Evolutionary conservation across 2,797 vertebrate genomes (phyloP), one percentile per base, ranked within the genome.

Genomic region (Coluber constrictor): DNA sequence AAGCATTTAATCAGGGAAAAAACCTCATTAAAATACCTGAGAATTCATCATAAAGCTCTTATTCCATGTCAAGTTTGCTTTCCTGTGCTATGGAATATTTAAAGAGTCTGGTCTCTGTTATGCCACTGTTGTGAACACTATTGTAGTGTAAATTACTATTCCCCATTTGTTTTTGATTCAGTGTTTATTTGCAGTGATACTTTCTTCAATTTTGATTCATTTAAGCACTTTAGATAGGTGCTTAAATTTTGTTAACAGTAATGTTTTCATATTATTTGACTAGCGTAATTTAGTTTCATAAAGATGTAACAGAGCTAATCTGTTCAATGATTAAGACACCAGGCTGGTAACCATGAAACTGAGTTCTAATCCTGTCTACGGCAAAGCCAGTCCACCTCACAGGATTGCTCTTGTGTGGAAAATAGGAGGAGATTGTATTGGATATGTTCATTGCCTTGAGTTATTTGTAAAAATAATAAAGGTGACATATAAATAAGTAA

Each of bases 91-190:
- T 97, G 95, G 96, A 97, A 96, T 97, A 96, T 96, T 97, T 97
- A 97, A 97, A 96, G 95, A 96, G 94, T 93, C 93, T 93, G 96
- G 95, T 96, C 95, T 97, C 92, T 93, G 92, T 97, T 97, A 94
- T 97, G 96, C 94, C 94, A 95, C 94, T 96, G 95, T 96, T 96
- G 95, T 95, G 93, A 96, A 96, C 95, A 93, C 95, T 97, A 94
- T 95, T 98, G 95, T 97, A 87, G 96, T 95, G 94, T 94, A 96
- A 98, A 97, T 97, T 97, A 96, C 93, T 96, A 95, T 93, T 97
- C 83, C 94, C 94, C 93, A 51, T 97, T 97, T 96, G 94, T 96
- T 98, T 97, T 88, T 90, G 94, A 96, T 97, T 97, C 93, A 8
- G 3, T 95, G 92, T 97, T 61, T 90, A 94, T 16, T 93, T 93